Evolutionary conservation across 2,888 invertebrate species (phyloP), one percentile per base, ranked within the genome.

Genomic region (Aromia moschata): DNA sequence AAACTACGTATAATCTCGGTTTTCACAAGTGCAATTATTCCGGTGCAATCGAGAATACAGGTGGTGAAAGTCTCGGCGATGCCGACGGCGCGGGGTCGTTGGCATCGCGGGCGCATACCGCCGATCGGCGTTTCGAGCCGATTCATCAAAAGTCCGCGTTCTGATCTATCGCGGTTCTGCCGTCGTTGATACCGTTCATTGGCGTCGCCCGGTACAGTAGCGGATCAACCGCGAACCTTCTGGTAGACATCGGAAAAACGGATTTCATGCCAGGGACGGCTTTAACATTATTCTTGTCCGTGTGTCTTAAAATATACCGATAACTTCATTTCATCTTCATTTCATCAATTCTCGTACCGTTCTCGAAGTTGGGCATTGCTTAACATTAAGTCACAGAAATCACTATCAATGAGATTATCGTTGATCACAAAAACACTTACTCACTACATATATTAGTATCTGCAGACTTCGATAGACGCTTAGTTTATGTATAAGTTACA

Each of bases 21-120:
- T 67, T 67, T 67, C 59, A 59, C 67, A 64, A 64, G 62, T 64
- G 56, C 56, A 61, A 52, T 61, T 62, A 58, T 56, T 55, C 45
- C 56, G 60, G 59, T 53, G 56, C 57, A 62, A 56, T 65, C 46
- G 46, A 61, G 58, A 61, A 66, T 65, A 57, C 60, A 64, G 69
- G 70, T 70, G 70, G 70, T 69, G 70, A 70, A 70, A 70, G 69
- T 65, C 16, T 38, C 16, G 51, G 59, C 53, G 55, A 64, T 60
- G 51, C 46, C 60, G 68, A 65, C 68, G 70, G 69, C 68, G 65
- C 64, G 67, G 67, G 57, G 68, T 67, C 58, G 56, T n/a, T n/a
- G n/a, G n/a, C n/a, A n/a, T n/a, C n/a, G n/a, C n/a, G n/a, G n/a
- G n/a, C 9, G 30, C 17, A 46, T 40, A 37, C 20, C 33, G 55